Evolutionary conservation across 2,113 vertebrate genomes (phyloP).

Genomic region (Poeciliopsis turrubarensis): DNA sequence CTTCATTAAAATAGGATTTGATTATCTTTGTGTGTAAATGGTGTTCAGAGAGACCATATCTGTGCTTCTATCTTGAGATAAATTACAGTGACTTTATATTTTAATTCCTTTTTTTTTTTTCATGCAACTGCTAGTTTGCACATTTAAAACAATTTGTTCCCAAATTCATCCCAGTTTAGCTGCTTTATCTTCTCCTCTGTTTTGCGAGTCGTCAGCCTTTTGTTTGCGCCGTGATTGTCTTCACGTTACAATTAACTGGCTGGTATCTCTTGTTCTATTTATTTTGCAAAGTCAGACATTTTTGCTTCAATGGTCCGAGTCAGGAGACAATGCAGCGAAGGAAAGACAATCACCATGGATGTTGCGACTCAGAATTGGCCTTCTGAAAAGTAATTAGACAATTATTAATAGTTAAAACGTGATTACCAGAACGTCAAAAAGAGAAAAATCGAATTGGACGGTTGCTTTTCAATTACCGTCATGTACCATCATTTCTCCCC

Average conservation of each 20-base stretch:
- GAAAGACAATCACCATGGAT: constrained; percentile 56
- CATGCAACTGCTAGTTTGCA: constrained; percentile 33
- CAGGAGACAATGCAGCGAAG: constrained; percentile 47
- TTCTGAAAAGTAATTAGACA: constrained; percentile 63
- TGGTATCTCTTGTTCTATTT: constrained; percentile 9
- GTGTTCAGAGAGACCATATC: constrained; percentile 30
- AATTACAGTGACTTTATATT: constrained; percentile 44
- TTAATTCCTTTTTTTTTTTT: constrained; percentile 25
- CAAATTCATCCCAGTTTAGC: constrained; percentile 38
- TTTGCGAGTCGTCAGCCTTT: constrained; percentile 31
- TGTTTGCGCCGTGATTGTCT: constrained; percentile 41
- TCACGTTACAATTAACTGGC: constrained; percentile 64
- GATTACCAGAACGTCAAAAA: constrained; percentile 59
- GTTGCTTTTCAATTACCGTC: constrained; percentile 63
- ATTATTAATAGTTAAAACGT: constrained; percentile 74
- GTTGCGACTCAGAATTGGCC: constrained; percentile 51
- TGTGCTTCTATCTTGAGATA: constrained; percentile 28
- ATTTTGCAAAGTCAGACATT: constrained; percentile 48
- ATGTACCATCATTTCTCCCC: constrained; percentile 51
- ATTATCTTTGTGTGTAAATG: constrained; percentile 1
- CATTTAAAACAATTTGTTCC: constrained; percentile 48
- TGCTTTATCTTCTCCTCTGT: constrained; percentile 35
- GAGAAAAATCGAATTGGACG: constrained; percentile 23
- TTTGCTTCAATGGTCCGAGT: constrained; percentile 52
- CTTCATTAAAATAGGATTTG: background rate